These are phyloP conservation scores for Hydropotes inermis DNA, from an alignment of 2,113 vertebrate species.

Conservation along the genomic window DNA sequence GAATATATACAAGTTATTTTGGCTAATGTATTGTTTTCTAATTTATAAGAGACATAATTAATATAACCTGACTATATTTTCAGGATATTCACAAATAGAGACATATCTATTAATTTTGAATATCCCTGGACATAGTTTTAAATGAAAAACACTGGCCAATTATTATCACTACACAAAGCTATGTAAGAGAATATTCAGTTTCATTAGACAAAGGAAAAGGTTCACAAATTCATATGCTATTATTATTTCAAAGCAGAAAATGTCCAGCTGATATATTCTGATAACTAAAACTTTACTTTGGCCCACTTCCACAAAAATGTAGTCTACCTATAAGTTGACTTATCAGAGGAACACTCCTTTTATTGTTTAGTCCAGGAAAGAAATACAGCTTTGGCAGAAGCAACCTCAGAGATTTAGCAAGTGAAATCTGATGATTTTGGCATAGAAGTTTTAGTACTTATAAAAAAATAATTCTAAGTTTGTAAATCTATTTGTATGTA, in stretches of 20 bases:
- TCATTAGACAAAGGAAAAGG: slow-evolving; percentile 21
- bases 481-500: neutral
- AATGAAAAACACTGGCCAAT: neutral
- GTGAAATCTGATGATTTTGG: neutral
- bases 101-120: neutral
- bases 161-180: neutral
- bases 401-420: neutral
- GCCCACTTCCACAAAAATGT: neutral
- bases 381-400: neutral
- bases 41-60: neutral
- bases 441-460: neutral
- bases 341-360: neutral
- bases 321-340: neutral
- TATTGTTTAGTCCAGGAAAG: slow-evolving; percentile 5
- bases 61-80: neutral
- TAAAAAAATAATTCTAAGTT: neutral
- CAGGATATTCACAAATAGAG: neutral
- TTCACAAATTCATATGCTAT: neutral
- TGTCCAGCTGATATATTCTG: neutral
- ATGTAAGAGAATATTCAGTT: neutral
- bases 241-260: neutral
- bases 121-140: neutral
- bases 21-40: neutral
- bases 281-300: slow-evolving; percentile 21
- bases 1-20: neutral